These are phyloP conservation scores for Alcedo atthis DNA, from an alignment of 2,797 vertebrate species.

Conservation along the genomic window DNA sequence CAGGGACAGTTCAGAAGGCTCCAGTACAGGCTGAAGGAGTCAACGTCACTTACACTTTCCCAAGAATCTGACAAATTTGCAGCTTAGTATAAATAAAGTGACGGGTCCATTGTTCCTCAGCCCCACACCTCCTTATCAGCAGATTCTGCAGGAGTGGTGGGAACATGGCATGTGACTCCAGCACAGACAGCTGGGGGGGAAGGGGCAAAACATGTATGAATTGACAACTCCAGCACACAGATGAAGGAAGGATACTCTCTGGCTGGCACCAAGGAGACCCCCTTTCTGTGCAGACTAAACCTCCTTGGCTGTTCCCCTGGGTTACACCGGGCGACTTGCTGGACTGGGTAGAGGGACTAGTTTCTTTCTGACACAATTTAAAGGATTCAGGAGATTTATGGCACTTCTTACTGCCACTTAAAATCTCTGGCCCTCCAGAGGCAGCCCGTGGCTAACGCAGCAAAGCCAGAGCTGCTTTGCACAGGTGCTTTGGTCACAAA, in stretches of 20 bases:
- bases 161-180: constrained; percentile 78
- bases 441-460: fast-evolving
- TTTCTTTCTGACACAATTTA: not conserved
- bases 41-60: constrained; percentile 74
- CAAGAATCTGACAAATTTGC: constrained; percentile 82
- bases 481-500: not conserved
- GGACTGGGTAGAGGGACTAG: not conserved
- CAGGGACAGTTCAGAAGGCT: constrained; percentile 11
- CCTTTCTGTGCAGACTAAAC: not conserved
- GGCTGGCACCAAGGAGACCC: not conserved
- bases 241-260: not conserved
- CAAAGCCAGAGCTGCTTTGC: not conserved
- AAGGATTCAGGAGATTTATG: not conserved
- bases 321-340: not conserved
- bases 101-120: constrained; percentile 84
- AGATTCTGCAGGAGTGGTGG: constrained; percentile 64
- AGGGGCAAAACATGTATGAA: not conserved
- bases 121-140: constrained; percentile 89
- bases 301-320: not conserved
- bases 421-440: not conserved
- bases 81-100: constrained; percentile 76
- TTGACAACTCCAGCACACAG: not conserved
- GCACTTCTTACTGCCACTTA: not conserved
- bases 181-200: not conserved
- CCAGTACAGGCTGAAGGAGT: constrained; percentile 41